Evolutionary conservation across 2,888 invertebrate species (phyloP).

Genomic region (Drosophila robusta): DNA sequence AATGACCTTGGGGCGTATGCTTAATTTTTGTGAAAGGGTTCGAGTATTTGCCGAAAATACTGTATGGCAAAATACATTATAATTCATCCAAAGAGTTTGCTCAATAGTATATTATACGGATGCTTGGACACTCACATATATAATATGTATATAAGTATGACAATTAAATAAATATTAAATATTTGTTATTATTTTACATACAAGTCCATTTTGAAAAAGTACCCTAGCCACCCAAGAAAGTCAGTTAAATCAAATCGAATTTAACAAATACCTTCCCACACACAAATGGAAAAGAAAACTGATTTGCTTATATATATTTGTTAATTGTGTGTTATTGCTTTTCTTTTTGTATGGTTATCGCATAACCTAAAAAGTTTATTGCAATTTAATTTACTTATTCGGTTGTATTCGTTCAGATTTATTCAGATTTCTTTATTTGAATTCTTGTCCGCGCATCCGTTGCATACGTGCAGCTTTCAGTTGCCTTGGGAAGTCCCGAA

Average conservation of each 20-base stretch:
- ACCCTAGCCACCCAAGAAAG: no score
- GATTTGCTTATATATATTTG: no score
- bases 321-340: not conserved
- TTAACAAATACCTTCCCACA: no score
- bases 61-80: not conserved
- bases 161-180: no score
- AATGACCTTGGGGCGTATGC: not conserved
- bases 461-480: slow-evolving; percentile 10
- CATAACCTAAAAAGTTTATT: not conserved
- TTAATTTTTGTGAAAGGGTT: not conserved
- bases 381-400: not conserved
- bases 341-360: not conserved
- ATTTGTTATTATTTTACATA: no score
- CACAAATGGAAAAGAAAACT: no score
- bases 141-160: no score
- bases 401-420: not conserved
- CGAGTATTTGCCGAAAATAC: not conserved
- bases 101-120: no score
- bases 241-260: no score
- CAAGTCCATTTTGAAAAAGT: no score
- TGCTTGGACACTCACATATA: no score
- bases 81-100: no score
- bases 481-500: slow-evolving; percentile 8
- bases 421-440: slow-evolving; percentile 9
- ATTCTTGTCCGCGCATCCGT: not conserved